These are phyloP conservation scores for Hemicentrotus pulcherrimus DNA, from an alignment of 35 echinoderm and acorn worm genomes.

Conservation along the genomic window DNA sequence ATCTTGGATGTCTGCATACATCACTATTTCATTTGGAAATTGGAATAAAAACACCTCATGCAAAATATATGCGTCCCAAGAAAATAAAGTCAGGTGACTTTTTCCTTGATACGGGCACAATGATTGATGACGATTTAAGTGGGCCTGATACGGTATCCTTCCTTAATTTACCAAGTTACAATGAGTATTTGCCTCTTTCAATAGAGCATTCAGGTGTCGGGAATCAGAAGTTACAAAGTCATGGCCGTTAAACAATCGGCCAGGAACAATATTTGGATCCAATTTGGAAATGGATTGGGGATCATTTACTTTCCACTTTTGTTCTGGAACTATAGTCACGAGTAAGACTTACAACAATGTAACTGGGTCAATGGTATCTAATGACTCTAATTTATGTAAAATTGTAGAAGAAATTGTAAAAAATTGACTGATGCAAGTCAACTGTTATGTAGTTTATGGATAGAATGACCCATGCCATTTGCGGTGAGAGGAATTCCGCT, in stretches of 20 bases:
- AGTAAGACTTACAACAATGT: neutral
- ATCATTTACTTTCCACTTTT: neutral
- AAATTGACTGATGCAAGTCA: neutral
- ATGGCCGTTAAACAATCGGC: neutral
- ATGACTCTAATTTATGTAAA: neutral
- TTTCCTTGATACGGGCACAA: neutral
- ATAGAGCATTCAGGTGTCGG: neutral
- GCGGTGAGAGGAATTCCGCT: too few relatives aligned
- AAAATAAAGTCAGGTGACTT: neutral
- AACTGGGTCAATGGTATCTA: neutral
- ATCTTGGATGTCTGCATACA: too few relatives aligned
- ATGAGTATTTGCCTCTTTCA: neutral
- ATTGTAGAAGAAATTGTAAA: neutral
- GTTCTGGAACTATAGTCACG: neutral
- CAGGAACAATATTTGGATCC: neutral
- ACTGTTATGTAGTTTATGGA: neutral
- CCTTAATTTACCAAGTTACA: constrained; percentile 7
- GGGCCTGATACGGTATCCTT: neutral
- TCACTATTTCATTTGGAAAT: too few relatives aligned
- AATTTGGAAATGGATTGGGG: neutral
- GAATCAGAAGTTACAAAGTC: neutral
- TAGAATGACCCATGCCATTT: too few relatives aligned
- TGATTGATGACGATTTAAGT: constrained; percentile 6
- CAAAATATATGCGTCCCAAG: neutral
- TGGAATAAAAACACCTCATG: neutral